These are phyloP conservation scores for Notarius lentiginosus DNA, from an alignment of 2,113 vertebrate species.

Conservation along the genomic window DNA sequence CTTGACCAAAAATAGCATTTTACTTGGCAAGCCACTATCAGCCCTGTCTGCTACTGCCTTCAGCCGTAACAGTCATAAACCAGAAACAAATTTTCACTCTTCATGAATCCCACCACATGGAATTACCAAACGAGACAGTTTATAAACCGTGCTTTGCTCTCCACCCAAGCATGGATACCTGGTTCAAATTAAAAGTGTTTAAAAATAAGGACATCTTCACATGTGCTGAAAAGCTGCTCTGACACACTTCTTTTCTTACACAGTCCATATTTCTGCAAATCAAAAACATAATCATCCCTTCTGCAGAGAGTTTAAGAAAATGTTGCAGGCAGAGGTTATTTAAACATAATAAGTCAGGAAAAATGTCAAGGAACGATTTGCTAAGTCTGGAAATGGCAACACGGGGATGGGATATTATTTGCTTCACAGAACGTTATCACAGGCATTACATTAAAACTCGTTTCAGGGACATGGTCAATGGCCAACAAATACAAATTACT, in stretches of 20 bases:
- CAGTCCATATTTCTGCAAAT: slow-evolving; percentile 46
- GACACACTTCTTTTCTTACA: slow-evolving; percentile 14
- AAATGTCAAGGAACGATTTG: slow-evolving; percentile 52
- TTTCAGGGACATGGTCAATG: slow-evolving; percentile 50
- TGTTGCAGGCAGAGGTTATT: slow-evolving; percentile 58
- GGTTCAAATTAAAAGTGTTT: slow-evolving; percentile 62
- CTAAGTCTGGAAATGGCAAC: slow-evolving; percentile 58
- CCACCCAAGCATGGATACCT: slow-evolving; percentile 49
- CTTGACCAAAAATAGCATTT: slow-evolving; percentile 75
- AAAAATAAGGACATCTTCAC: slow-evolving; percentile 53
- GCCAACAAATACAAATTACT: slow-evolving; percentile 60
- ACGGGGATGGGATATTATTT: slow-evolving; percentile 43
- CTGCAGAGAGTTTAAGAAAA: slow-evolving; percentile 51
- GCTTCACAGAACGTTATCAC: slow-evolving; percentile 47
- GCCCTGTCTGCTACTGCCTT: slow-evolving; percentile 76
- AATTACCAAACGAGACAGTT: slow-evolving; percentile 58
- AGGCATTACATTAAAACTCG: slow-evolving; percentile 39
- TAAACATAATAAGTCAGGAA: slow-evolving; percentile 54
- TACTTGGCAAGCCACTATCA: slow-evolving; percentile 72
- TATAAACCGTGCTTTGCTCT: slow-evolving; percentile 58
- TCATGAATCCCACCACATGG: slow-evolving; percentile 64
- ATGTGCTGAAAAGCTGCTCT: slow-evolving; percentile 54
- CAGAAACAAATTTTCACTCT: slow-evolving; percentile 77
- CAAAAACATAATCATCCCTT: slow-evolving; percentile 54
- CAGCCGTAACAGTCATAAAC: slow-evolving; percentile 78